These are phyloP conservation scores for Axinella damicornis DNA, from an alignment of 37 sponge, comb jelly and placozoan genomes.

Conservation along the genomic window DNA sequence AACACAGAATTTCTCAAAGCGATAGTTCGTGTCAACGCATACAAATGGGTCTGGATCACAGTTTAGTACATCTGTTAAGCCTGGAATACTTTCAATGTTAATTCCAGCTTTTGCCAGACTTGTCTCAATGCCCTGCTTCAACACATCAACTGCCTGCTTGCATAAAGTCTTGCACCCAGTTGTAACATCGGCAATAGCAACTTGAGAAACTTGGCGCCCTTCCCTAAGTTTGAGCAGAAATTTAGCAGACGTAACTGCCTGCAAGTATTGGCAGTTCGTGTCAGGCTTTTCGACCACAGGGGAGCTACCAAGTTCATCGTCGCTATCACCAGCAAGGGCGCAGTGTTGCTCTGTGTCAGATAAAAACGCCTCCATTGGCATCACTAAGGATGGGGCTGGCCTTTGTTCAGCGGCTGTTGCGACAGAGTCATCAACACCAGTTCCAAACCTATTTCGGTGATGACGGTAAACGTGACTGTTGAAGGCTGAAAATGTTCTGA, in stretches of 20 bases:
- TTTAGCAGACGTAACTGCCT: constrained; percentile 10
- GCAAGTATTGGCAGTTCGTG: too few relatives aligned
- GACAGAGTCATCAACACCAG: not conserved
- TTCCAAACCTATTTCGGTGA: constrained; percentile 7
- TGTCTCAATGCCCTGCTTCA: not conserved
- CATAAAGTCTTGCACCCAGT: not conserved
- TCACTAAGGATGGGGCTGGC: not conserved
- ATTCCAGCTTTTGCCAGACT: not conserved
- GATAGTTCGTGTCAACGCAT: constrained; percentile 2
- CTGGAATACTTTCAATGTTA: not conserved
- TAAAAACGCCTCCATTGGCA: not conserved
- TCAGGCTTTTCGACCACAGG: too few relatives aligned
- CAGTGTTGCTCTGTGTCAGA: too few relatives aligned
- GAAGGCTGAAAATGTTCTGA: constrained; percentile 24
- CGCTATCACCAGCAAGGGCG: too few relatives aligned
- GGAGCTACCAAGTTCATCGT: too few relatives aligned
- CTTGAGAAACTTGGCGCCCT: constrained; percentile 23
- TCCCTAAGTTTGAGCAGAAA: constrained; percentile 22
- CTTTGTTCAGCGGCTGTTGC: not conserved
- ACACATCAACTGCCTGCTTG: not conserved
- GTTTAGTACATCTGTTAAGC: not conserved
- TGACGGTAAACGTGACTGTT: constrained; percentile 46
- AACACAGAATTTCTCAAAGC: constrained; percentile 21
- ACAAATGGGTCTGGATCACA: constrained; percentile 24
- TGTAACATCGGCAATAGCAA: constrained; percentile 14